A percentile compares a stretch with the other conserved stretches of the same genome.
phyloP scores from a whole-genome alignment of 2,797 vertebrate species.

The Monodelphis domestica region DNA sequence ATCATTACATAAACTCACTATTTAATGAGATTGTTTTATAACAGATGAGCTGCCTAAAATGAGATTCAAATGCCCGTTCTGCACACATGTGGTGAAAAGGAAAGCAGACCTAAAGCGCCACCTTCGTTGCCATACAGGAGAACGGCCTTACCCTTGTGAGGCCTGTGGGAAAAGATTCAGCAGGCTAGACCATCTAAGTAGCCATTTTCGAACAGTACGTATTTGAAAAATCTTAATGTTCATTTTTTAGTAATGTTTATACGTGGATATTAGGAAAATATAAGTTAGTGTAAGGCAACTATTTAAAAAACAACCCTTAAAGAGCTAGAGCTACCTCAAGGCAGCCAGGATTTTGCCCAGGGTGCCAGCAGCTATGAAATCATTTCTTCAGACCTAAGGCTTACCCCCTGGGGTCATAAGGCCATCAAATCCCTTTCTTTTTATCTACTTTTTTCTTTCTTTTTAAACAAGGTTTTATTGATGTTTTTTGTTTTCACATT shows the following conservation, averaged over 20 bases:
- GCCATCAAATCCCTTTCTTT: not conserved
- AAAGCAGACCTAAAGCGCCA: conserved; percentile 98
- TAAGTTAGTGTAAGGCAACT: not conserved
- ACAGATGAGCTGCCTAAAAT: conserved; percentile 93
- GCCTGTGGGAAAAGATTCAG: conserved; percentile 98
- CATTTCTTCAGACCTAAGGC: not conserved
- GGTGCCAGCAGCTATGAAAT: not conserved
- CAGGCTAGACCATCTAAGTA: conserved; percentile 96
- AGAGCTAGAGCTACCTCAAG: not conserved
- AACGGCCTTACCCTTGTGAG: conserved; percentile 96
- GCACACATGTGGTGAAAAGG: conserved; percentile 97
- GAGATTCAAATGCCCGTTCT: conserved; percentile 98
- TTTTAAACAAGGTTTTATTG: not conserved
- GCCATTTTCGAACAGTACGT: conserved; percentile 96
- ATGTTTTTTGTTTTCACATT: not conserved
- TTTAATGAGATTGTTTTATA: conserved; percentile 12
- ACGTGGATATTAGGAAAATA: conserved; percentile 21
- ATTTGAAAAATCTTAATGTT: conserved; percentile 41
- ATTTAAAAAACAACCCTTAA: not conserved
- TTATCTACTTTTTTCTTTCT: not conserved
- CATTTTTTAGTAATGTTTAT: conserved; percentile 30
- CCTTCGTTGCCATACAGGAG: conserved; percentile 96
- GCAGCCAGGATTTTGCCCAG: not conserved
- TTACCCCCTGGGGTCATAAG: not conserved
- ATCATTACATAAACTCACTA: not conserved